Evolutionary conservation across 2,888 invertebrate genomes (phyloP).

Genomic region (Mythimna loreyi): DNA sequence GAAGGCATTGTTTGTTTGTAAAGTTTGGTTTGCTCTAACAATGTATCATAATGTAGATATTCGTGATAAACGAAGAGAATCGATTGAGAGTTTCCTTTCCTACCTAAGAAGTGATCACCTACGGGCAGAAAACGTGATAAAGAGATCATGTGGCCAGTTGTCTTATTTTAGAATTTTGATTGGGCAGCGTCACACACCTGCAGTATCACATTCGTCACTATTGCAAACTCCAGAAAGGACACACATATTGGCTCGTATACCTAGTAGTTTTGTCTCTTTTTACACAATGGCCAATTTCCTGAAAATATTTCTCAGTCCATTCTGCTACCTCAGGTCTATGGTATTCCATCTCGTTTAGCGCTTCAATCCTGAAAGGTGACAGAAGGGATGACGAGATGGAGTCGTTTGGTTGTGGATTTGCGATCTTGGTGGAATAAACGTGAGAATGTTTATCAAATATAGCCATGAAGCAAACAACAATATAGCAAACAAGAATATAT

Average conservation of each 20-base stretch:
- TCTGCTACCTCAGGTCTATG: neutral
- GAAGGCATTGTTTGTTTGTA: conserved; percentile 19
- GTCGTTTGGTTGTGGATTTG: no score
- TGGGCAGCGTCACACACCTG: neutral
- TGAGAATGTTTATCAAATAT: no score
- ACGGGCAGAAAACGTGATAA: neutral
- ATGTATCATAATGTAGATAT: neutral
- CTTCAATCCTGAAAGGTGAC: no score
- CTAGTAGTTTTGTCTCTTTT: no score
- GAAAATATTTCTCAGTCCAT: neutral
- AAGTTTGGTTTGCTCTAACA: conserved; percentile 1
- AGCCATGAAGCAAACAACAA: no score
- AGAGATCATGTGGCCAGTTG: neutral
- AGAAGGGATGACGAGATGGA: no score
- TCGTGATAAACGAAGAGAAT: neutral
- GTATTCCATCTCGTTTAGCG: no score
- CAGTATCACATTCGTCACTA: neutral
- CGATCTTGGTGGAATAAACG: no score
- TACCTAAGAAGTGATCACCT: neutral
- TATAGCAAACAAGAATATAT: no score
- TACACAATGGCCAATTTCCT: neutral
- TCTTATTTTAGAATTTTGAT: neutral
- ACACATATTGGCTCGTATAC: neutral
- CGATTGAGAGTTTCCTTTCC: neutral
- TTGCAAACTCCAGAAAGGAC: neutral